These are phyloP conservation scores for Platyscapa corneri DNA, from an alignment of 1,140 invertebrate genomes.

Conservation along the genomic window DNA sequence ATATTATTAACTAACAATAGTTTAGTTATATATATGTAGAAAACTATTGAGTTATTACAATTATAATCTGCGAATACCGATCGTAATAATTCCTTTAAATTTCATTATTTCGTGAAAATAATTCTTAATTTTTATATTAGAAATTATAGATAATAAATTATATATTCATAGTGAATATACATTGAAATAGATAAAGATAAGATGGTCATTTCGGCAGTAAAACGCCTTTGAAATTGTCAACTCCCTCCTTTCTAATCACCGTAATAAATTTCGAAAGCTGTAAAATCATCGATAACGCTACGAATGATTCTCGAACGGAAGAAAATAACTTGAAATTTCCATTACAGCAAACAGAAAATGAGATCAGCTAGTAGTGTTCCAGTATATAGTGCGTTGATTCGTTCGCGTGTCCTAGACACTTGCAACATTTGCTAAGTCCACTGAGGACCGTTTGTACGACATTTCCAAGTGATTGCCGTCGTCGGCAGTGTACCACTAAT, in stretches of 20 bases:
- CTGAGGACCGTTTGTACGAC: background rate
- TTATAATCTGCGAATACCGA: background rate
- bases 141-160: background rate
- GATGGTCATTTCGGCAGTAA: background rate
- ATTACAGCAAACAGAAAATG: background rate
- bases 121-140: background rate
- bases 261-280: background rate
- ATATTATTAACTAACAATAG: no score
- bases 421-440: background rate
- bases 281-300: constrained; percentile 7
- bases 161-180: background rate
- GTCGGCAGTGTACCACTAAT: background rate
- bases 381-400: background rate
- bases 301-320: background rate
- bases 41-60: no score
- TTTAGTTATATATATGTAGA: no score
- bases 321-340: background rate
- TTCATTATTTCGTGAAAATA: background rate
- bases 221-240: background rate
- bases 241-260: background rate
- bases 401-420: background rate
- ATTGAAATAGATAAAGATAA: constrained; percentile 1
- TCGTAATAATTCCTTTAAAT: background rate
- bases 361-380: background rate
- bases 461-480: background rate